Evolutionary conservation across 1,140 invertebrate species (phyloP), one percentile per base, ranked within the genome.

Genomic region (Hermatobates lingyangjiaoensis): DNA sequence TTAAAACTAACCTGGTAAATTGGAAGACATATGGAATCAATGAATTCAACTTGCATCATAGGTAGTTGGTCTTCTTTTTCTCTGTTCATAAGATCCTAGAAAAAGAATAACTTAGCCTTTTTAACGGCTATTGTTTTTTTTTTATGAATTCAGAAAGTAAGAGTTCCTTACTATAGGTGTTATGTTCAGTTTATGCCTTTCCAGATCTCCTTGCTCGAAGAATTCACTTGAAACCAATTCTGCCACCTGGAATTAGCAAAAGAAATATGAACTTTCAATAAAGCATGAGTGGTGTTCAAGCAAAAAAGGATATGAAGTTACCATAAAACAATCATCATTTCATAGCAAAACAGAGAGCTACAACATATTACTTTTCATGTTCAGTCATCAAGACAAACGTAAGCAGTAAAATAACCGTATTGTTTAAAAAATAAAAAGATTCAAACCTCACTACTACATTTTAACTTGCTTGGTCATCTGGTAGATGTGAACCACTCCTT

Each of bases 31-130:
- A 96, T 93, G 24, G 85, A 85, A 68, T 96, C 90, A 57, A 96
- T 96, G 66, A 95, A 96, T 48, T 81, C 84, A 54, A 96, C 87
- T 78, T 96, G 92, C 89, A 96, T 93, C 62, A 80, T 77, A 42
- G 92, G 92, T 57, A 96, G 70, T 64, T 94, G 81, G 63, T 93
- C 87, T 67, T 92, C 85, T 68, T 93, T 93, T 61, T 94, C 89
- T 64, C 91, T 71, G 66, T 96, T 92, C 91, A 95, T 95, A 68
- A 94, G 89, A 61, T 90, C 86, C 85, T 90, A 63, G 27, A 76
- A 75, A 59, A 57, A 59, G 38, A 40, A 49, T 2, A 1, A 40
- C 10, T 39, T 52, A 45, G 24, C n/a, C 4, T 46, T 47, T 42
- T 18, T 12, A 18, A 12, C 21, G 4, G 18, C 14, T 20, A 42